Base-by-base conservation (phyloP, 2,113 vertebrate species). In the Oplegnathus fasciatus region DNA sequence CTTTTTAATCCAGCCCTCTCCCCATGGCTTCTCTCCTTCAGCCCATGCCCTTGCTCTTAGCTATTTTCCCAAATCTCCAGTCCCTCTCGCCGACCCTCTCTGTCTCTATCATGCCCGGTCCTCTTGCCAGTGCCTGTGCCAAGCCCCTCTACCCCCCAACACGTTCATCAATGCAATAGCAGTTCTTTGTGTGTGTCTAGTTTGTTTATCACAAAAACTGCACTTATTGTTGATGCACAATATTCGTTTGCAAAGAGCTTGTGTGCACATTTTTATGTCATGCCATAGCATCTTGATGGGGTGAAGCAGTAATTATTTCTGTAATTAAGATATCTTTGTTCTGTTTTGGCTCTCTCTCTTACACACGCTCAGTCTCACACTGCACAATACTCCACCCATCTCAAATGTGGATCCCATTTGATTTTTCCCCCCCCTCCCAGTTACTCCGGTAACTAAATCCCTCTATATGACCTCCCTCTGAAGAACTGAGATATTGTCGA, bases 401-500 rank as follows among this genome's bases (percentile, higher is more conserved):
- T 42, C 28, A 5, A 80, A 70, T 84, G 84, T 88, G 84, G 82
- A 80, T 87, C 80, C 78, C 68, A 84, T 90, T 91, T 69, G 28
- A 62, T 52, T 42, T 48, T 14, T n/a, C 48, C 24, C 9, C 4
- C 37, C 37, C 18, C 64, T 46, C 37, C 52, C 7, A 24, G 22
- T 83, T 75, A 46, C 48, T 65, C 72, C 61, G 60, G 84, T 83
- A 88, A 91, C 86, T n/a, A n/a, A 75, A 90, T 86, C 85, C 70
- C 26, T 79, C 42, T 24, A 20, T 48, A 17, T 58, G 71, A 66
- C 80, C 67, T 75, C 67, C 40, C 30, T 48, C 66, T 60, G 62
- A 44, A 60, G 30, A 62, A 14, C 65, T 26, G 60, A 88, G 69
- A 75, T 82, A 50, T 68, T 68, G 66, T 88, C 67, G 68, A n/a